Evolutionary conservation across 1,140 invertebrate genomes (phyloP), one percentile per base, ranked within the genome.

Genomic region (Steinernema feltiae): DNA sequence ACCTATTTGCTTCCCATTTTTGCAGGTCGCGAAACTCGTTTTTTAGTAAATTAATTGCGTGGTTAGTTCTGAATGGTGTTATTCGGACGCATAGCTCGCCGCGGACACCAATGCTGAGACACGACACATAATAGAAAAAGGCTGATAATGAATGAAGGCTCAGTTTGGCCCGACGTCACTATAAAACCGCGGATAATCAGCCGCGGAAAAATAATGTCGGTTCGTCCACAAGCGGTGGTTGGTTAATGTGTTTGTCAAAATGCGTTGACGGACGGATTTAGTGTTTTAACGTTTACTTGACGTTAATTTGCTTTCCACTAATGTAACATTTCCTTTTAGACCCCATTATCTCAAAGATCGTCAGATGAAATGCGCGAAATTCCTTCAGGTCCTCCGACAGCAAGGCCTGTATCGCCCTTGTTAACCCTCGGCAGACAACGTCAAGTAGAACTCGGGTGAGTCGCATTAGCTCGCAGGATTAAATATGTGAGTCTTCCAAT

Each of bases 131-230:
- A 41, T 18, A 7, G 35, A 41, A 41, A 41, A 41, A 63, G 53
- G 53, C 53, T 63, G 53, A 63, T 63, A 63, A 63, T 63, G 24
- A 63, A 63, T 63, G 53, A 63, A 63, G 15, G 12, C 53, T 63
- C 53, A 3, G 53, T 63, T 63, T 63, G 53, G 15, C 24, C 24
- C 15, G 53, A 21, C 53, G 53, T 63, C 12, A 63, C 53, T 27
- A 63, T 63, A 63, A n/a, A 63, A 63, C 53, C 15, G 53, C 53
- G 53, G 53, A 63, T 63, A 63, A 63, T 63, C 53, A 63, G n/a
- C 53, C 15, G 24, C 53, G 24, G n/a, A n/a, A n/a, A n/a, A n/a
- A n/a, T n/a, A n/a, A n/a, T n/a, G n/a, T n/a, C 24, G 7, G 53
- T 3, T 21, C 3, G 12, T 21, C 35, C 35, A 41, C 35, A 41